Evolutionary conservation across 2,888 invertebrate species (phyloP).

Genomic region (Eupithecia tripunctaria): DNA sequence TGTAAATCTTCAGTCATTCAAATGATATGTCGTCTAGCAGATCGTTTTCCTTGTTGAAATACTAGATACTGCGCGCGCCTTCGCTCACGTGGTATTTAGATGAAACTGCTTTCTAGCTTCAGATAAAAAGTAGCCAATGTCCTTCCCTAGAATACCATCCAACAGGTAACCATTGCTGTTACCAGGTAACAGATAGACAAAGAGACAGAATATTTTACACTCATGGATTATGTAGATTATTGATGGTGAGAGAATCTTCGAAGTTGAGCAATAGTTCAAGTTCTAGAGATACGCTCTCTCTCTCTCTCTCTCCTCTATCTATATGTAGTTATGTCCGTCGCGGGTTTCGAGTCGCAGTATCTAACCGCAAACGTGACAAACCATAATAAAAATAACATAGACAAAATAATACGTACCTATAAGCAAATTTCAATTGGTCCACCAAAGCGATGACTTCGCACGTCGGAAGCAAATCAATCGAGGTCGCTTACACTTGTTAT

Average conservation of each 20-base stretch:
- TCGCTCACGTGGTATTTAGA: background rate
- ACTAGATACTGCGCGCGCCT: background rate
- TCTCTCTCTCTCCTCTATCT: too few species aligned
- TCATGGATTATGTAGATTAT: too few species aligned
- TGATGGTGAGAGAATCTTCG: too few species aligned
- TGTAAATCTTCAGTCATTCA: background rate
- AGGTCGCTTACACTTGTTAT: conserved; percentile 21
- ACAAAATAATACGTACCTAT: background rate
- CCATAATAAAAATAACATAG: background rate
- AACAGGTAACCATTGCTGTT: too few species aligned
- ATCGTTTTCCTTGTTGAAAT: background rate
- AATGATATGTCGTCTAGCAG: background rate
- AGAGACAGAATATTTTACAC: too few species aligned
- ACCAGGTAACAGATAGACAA: too few species aligned
- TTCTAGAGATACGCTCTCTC: too few species aligned
- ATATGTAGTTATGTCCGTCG: background rate
- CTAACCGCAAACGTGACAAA: background rate
- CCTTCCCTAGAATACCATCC: background rate
- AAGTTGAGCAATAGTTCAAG: too few species aligned
- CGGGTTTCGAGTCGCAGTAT: background rate
- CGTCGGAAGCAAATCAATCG: conserved; percentile 24
- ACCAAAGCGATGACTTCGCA: background rate
- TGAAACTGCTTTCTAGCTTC: too few species aligned
- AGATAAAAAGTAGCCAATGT: background rate
- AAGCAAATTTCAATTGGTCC: background rate